Evolutionary conservation across 2,113 vertebrate species (phyloP).

Genomic region (Aspidoscelis tigris): DNA sequence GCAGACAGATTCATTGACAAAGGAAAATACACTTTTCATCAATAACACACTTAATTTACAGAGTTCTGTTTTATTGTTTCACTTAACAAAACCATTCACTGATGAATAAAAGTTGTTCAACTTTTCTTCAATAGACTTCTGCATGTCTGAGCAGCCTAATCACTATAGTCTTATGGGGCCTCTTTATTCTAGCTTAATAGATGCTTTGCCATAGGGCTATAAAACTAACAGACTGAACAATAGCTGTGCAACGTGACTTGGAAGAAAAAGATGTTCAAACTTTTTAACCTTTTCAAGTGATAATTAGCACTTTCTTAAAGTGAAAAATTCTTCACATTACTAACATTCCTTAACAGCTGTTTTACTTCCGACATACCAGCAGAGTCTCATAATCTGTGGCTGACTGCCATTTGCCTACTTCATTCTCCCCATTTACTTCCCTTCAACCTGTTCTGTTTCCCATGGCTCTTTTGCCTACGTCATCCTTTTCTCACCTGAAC

Average conservation of each 20-base stretch:
- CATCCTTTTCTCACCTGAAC: neutral
- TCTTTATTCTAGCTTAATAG: conserved; percentile 9
- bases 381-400: neutral
- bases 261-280: conserved; percentile 3
- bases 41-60: neutral
- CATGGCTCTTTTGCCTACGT: too few relatives aligned
- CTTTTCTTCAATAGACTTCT: neutral
- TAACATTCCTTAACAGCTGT: conserved; percentile 22
- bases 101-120: neutral
- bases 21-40: neutral
- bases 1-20: neutral
- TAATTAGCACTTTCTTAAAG: conserved; percentile 30
- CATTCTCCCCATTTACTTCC: neutral
- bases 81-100: neutral
- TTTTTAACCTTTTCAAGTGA: conserved; percentile 13
- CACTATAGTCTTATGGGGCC: neutral
- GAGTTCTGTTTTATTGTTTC: neutral
- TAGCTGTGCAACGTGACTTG: neutral
- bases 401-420: neutral
- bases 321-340: conserved; percentile 22
- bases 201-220: neutral
- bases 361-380: conserved; percentile 28
- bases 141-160: conserved; percentile 5
- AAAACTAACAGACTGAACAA: conserved; percentile 20
- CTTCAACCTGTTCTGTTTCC: neutral